phyloP scores from a whole-genome alignment of 2,888 invertebrate species.

The Mimumesa dahlbomi region DNA sequence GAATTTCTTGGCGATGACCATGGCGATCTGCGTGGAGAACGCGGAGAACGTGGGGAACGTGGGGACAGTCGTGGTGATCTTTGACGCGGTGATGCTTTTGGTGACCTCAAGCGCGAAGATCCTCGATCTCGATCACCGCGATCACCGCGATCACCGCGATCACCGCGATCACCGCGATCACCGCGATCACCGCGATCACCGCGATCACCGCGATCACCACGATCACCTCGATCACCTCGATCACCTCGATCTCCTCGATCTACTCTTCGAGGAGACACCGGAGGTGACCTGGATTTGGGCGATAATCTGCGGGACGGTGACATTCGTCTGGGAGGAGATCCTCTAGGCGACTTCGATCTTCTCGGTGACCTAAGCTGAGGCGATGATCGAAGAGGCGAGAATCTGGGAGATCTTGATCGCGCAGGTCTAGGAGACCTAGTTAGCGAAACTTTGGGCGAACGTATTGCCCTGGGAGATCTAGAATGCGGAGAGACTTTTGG shows the following conservation, averaged over 20 bases:
- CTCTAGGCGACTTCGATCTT: slow-evolving; percentile 65
- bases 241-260: no score
- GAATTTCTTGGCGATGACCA: slow-evolving; percentile 69
- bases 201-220: no score
- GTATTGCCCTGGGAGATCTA: slow-evolving; percentile 59
- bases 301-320: slow-evolving; percentile 51
- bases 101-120: slow-evolving; percentile 48
- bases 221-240: no score
- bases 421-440: slow-evolving; percentile 62
- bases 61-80: slow-evolving; percentile 66
- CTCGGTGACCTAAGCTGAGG: slow-evolving; percentile 57
- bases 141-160: no score
- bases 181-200: no score
- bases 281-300: slow-evolving; percentile 64
- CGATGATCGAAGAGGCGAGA: slow-evolving; percentile 62
- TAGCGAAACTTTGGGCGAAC: slow-evolving; percentile 62
- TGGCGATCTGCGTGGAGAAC: no score
- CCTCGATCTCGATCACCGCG: no score
- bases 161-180: no score
- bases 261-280: slow-evolving; percentile 64
- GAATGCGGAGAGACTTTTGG: slow-evolving; percentile 66
- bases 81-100: slow-evolving; percentile 53
- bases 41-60: no score
- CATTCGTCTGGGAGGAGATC: slow-evolving; percentile 66
- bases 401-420: slow-evolving; percentile 66